Conservation (phyloP, 37 sponge, comb jelly and placozoan genomes). For the Chondrosia reniformis region DNA sequence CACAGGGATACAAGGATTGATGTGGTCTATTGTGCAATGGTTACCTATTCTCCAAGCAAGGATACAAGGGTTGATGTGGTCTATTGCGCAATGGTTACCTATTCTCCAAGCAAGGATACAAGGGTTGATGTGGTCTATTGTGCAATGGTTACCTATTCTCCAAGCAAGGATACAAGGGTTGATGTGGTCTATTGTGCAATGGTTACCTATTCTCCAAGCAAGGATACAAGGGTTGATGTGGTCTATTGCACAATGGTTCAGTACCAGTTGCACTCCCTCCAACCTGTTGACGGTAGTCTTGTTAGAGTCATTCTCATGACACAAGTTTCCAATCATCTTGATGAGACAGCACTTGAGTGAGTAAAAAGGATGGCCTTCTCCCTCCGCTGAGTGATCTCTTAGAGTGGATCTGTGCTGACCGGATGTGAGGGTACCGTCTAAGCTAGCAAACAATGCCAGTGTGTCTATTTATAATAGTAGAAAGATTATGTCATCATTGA, state of each 20-base stretch:
- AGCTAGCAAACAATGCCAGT: no score
- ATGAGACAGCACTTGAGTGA: conserved; percentile 44
- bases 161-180: conserved; percentile 58
- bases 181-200: conserved; percentile 46
- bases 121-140: conserved; percentile 53
- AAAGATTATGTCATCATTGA: no score
- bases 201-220: conserved; percentile 28
- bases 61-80: conserved; percentile 59
- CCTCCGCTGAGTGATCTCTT: conserved; percentile 16
- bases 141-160: conserved; percentile 69
- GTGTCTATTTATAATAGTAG: no score
- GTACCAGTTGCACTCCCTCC: conserved; percentile 38
- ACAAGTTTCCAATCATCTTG: conserved; percentile 42
- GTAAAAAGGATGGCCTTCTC: conserved; percentile 5
- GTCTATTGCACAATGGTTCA: conserved; percentile 61
- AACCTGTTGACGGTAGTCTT: conserved; percentile 28
- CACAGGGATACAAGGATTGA: conserved; percentile 54
- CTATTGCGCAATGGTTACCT: conserved; percentile 62
- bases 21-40: no score
- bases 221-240: conserved; percentile 59
- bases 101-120: conserved; percentile 47
- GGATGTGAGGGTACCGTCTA: no score
- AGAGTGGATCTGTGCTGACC: no score
- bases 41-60: no score
- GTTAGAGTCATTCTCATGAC: neutral